phyloP scores from a whole-genome alignment of 64 coral and sea anemone genomes.

The Stichodactyla mertensii region DNA sequence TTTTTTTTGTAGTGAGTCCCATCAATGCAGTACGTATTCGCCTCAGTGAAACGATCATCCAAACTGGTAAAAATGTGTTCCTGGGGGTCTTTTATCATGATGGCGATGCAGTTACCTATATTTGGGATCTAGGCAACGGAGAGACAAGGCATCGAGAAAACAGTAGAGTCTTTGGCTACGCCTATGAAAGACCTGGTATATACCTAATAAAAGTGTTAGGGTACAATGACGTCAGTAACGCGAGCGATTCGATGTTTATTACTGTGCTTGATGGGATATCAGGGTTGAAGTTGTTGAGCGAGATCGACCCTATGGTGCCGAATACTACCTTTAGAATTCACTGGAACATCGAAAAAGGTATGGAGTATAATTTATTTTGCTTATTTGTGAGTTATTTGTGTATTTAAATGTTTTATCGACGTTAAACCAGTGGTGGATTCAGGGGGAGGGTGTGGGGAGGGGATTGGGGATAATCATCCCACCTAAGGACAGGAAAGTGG shows the following conservation, averaged over 20 bases:
- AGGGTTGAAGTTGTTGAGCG: neutral
- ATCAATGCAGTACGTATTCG: neutral
- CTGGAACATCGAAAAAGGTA: conserved; percentile 47
- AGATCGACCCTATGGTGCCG: conserved; percentile 2
- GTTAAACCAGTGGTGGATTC: too few species aligned
- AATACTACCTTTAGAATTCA: conserved; percentile 8
- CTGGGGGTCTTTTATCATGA: conserved; percentile 26
- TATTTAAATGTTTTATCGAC: too few species aligned
- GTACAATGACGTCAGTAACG: conserved; percentile 26
- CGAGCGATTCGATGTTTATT: neutral
- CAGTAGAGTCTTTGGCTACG: neutral
- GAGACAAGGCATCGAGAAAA: neutral
- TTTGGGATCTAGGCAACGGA: conserved; percentile 40
- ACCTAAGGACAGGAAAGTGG: too few species aligned
- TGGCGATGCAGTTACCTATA: conserved; percentile 26
- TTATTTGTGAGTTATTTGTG: neutral
- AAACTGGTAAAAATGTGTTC: neutral
- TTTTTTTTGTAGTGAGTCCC: neutral
- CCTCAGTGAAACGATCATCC: neutral
- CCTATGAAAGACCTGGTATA: conserved; percentile 23
- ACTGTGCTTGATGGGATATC: conserved; percentile 22
- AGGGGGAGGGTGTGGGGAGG: too few species aligned
- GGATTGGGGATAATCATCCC: too few species aligned
- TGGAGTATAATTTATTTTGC: neutral
- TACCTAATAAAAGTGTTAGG: conserved; percentile 32